Percentiles rank a stretch among this genome's conserved stretches.
Conservation (phyloP, 2,888 invertebrate species). For the Erebia ligea region DNA sequence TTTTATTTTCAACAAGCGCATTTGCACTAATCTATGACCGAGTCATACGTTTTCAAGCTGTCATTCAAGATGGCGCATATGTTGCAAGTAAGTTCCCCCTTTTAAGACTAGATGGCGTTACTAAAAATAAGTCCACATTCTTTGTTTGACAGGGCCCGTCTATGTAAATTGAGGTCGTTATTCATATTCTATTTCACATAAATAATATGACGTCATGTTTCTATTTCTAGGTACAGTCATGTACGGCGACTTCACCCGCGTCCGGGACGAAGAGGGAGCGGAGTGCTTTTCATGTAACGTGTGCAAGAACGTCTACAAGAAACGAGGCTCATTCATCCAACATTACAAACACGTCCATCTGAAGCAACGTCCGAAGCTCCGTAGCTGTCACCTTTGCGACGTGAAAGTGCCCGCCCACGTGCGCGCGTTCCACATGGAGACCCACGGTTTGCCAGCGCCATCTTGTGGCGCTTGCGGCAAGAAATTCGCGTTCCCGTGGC, state of each 20-base stretch:
- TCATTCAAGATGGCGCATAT: too few species aligned
- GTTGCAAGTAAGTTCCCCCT: too few species aligned
- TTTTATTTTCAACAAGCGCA: too few species aligned
- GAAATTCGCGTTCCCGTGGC: conserved; percentile 53
- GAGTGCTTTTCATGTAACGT: conserved; percentile 50
- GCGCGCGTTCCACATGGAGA: conserved; percentile 52
- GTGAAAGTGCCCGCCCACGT: conserved; percentile 50
- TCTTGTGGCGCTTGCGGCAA: conserved; percentile 57
- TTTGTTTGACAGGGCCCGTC: too few species aligned
- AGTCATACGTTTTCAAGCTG: too few species aligned
- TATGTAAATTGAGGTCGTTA: too few species aligned
- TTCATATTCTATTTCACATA: background rate
- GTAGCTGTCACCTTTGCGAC: conserved; percentile 58
- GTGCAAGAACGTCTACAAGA: conserved; percentile 53
- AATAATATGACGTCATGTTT: background rate
- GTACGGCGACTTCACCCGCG: conserved; percentile 36
- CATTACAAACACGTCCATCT: conserved; percentile 61
- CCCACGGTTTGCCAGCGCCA: conserved; percentile 54
- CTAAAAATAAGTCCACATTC: too few species aligned
- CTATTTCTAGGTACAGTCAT: conserved; percentile 18
- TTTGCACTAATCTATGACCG: too few species aligned
- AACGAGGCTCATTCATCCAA: conserved; percentile 57
- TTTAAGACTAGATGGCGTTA: too few species aligned
- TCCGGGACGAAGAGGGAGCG: conserved; percentile 39
- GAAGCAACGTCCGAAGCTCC: conserved; percentile 50